Evolutionary conservation across 2,113 vertebrate species (phyloP), one percentile per base, ranked within the genome.

Genomic region (Morone saxatilis): DNA sequence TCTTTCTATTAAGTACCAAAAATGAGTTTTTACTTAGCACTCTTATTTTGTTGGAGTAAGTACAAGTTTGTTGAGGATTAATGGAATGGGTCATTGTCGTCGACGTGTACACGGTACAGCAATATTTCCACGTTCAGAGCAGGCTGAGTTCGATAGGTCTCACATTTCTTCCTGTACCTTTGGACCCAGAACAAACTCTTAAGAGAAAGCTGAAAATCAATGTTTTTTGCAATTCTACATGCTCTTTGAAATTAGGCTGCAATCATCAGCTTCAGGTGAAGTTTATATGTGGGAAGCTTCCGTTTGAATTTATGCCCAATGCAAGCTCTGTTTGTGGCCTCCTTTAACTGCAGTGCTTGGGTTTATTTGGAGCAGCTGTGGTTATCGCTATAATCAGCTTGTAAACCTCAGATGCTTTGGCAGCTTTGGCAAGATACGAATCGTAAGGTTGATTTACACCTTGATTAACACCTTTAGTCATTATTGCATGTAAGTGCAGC

Each of bases 321-420:
- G 25, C 59, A 63, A 62, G 61, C 69, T 78, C 38, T 31, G 63
- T 78, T 81, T 60, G 76, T 43, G 25, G 73, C 43, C 51, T 76
- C 19, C n/a, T 13, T 83, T 88, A 71, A 90, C 74, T 69, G 51
- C 80, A 8, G 13, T 6, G n/a, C 75, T 60, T 20, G 14, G 56
- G 50, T 75, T 90, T 83, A 82, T 83, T 51, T 68, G 59, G 48
- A 78, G 87, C 86, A 87, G 79, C 65, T 88, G 83, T 80, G 65
- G 57, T 85, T 74, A 80, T 66, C 31, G 38, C 76, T 67, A 5
- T 75, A 76, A 85, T 84, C 89, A 59, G 71, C 74, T 54, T 82
- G 84, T 90, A 85, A 88, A 78, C 25, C 45, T 51, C 14, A 77
- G 76, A 71, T 53, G 7, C n/a, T 43, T 13, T 51, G 50, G 57